phyloP scores from a whole-genome alignment of 35 echinoderm and acorn worm species.

The Apostichopus parvimensis region DNA sequence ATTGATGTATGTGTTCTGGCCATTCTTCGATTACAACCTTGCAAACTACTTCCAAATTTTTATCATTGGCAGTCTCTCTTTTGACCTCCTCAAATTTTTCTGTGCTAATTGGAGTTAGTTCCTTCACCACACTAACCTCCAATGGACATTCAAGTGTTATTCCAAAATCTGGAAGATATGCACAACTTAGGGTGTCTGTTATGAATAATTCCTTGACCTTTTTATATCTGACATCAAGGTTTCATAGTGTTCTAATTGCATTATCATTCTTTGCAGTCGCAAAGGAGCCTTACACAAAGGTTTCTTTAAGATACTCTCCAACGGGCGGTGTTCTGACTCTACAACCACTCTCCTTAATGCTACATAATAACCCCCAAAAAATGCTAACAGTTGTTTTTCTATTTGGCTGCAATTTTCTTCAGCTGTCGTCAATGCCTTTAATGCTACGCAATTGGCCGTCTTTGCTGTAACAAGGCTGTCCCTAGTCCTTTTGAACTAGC shows the following conservation, averaged over 20 bases:
- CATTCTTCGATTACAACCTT: constrained; percentile 35
- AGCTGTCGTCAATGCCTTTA: constrained; percentile 24
- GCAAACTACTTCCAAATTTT: constrained; percentile 19
- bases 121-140: constrained; percentile 3
- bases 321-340: constrained; percentile 57
- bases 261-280: constrained; percentile 58
- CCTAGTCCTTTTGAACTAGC: constrained; percentile 19
- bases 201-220: constrained; percentile 49
- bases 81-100: constrained; percentile 46
- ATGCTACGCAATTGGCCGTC: constrained; percentile 26
- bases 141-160: neutral
- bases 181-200: constrained; percentile 54
- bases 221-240: constrained; percentile 41
- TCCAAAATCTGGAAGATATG: constrained; percentile 14
- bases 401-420: constrained; percentile 5
- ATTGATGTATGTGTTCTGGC: constrained; percentile 38
- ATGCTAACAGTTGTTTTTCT: neutral
- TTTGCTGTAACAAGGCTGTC: constrained; percentile 16
- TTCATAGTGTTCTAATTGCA: constrained; percentile 48
- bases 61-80: constrained; percentile 63
- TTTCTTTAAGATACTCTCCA: constrained; percentile 53
- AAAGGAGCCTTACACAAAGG: constrained; percentile 32
- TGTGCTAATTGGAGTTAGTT: neutral
- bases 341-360: constrained; percentile 11
- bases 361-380: constrained; percentile 19